These are phyloP conservation scores for Hedya salicella DNA, from an alignment of 2,888 invertebrate species.

Conservation along the genomic window DNA sequence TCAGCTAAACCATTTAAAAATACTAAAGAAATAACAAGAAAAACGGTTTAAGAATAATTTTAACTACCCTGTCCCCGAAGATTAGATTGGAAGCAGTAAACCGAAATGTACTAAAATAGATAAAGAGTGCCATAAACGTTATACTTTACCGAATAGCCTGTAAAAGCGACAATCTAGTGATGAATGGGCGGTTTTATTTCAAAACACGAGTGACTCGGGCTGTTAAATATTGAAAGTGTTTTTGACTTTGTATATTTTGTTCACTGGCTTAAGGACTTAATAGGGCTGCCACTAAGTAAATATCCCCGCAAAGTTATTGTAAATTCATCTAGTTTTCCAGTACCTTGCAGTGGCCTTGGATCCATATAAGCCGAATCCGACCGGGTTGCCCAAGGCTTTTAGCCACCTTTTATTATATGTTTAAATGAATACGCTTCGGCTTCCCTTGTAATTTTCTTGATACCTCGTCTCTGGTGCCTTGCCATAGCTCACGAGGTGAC, in stretches of 20 bases:
- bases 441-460: too few relatives aligned
- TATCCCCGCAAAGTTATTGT: neutral
- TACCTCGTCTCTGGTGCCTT: too few relatives aligned
- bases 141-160: slow-evolving; percentile 57
- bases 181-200: slow-evolving; percentile 48
- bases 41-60: neutral
- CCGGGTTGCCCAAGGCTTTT: too few relatives aligned
- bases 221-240: slow-evolving; percentile 25
- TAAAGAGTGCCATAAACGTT: slow-evolving; percentile 58
- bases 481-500: too few relatives aligned
- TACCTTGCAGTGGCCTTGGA: too few relatives aligned
- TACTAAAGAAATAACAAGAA: neutral
- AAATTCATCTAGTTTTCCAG: too few relatives aligned
- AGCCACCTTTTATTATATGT: too few relatives aligned
- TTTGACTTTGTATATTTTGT: slow-evolving; percentile 17
- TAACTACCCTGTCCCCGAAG: slow-evolving; percentile 50
- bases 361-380: too few relatives aligned
- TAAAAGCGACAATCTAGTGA: slow-evolving; percentile 57
- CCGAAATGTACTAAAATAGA: slow-evolving; percentile 58
- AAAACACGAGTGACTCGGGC: slow-evolving; percentile 30
- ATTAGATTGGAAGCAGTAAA: slow-evolving; percentile 63
- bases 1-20: neutral
- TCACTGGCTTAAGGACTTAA: slow-evolving; percentile 3
- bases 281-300: neutral
- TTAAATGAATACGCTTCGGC: too few relatives aligned